Base-by-base conservation (phyloP, 2,113 vertebrate genomes). In the Arvicanthis niloticus region DNA sequence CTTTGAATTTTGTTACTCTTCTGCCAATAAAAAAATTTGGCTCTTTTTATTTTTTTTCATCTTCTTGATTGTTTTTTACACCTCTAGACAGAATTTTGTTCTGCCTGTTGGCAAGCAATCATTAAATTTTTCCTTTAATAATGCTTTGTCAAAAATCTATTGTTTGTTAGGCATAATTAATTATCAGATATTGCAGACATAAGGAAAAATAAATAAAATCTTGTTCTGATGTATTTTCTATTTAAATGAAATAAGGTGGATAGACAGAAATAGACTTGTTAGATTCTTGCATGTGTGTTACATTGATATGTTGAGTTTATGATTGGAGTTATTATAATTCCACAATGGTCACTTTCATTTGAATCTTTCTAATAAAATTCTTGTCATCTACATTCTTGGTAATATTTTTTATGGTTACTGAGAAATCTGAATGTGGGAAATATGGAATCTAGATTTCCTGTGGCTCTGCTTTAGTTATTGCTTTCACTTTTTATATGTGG, bases 331-430 rank as follows among this genome's bases (percentile, higher is more conserved):
- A 77, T 78, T 93, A 0, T 56, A 75, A 84, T 80, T 94, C 84
- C 15, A 93, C 51, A 78, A 89, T 11, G 6, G 9, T 91, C 76
- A 85, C 17, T 91, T 90, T 70, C 17, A 76, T 82, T 94, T 93
- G 17, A 85, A 91, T 77, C 1, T 65, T 78, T 91, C 56, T 70
- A 88, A 58, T 77, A 62, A 48, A 89, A n/a, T 76, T 2, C 15
- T 21, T 26, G 75, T 91, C 45, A 60, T 94, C 53, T 78, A 26
- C 88, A 92, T 93, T 94, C 40, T 62, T 93, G 13, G 77, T 53
- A 16, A 45, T 72, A 60, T 91, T 96, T 93, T 62, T n/a, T 51
- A 89, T n/a, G 21, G 19, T 56, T 96, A 89, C 62, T 92, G 94
- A 88, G 82, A 97, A 72, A 1, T 92, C 19, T 77, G 34, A 24